Percentiles rank a stretch among this genome's conserved stretches.
phyloP scores from a whole-genome alignment of 2,797 vertebrate genomes.

The Hydrocynus forskahlii region DNA sequence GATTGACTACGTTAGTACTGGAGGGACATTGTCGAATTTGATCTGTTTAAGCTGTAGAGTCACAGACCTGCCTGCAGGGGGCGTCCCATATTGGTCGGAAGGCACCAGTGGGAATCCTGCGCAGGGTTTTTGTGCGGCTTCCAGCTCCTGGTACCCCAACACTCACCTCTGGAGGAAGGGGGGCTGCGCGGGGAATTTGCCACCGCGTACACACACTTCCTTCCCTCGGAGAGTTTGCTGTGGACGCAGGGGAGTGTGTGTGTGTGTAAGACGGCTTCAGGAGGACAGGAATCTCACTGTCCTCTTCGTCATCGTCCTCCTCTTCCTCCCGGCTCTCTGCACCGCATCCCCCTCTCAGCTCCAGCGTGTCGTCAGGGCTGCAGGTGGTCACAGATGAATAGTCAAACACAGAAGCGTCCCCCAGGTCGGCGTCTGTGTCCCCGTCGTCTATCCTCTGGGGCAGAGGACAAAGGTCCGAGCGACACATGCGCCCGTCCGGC shows the following conservation, averaged over 20 bases:
- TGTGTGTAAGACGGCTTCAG: conserved; percentile 72
- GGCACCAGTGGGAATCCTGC: conserved; percentile 70
- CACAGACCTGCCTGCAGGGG: conserved; percentile 72
- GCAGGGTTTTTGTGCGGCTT: conserved; percentile 38
- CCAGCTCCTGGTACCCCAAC: conserved; percentile 52
- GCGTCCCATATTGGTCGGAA: conserved; percentile 80
- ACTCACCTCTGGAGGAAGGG: conserved; percentile 57
- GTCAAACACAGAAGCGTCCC: conserved; percentile 77
- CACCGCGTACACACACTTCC: conserved; percentile 75
- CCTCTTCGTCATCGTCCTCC: conserved; percentile 67
- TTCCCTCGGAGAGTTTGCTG: conserved; percentile 60
- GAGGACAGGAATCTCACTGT: conserved; percentile 80
- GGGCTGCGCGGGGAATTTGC: conserved; percentile 78
- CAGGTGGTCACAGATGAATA: conserved; percentile 81
- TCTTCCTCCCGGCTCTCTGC: conserved; percentile 55
- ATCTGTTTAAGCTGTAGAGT: neutral
- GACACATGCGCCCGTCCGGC: conserved; percentile 37
- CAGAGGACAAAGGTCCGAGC: conserved; percentile 38
- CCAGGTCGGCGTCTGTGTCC: conserved; percentile 71
- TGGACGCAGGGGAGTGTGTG: conserved; percentile 32
- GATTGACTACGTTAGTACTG: too few relatives aligned
- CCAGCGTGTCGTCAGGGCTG: conserved; percentile 75
- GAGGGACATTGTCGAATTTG: too few relatives aligned
- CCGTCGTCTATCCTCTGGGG: conserved; percentile 48
- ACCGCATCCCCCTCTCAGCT: conserved; percentile 58